Evolutionary conservation across 2,113 vertebrate species (phyloP).

Genomic region (Dipodomys spectabilis): DNA sequence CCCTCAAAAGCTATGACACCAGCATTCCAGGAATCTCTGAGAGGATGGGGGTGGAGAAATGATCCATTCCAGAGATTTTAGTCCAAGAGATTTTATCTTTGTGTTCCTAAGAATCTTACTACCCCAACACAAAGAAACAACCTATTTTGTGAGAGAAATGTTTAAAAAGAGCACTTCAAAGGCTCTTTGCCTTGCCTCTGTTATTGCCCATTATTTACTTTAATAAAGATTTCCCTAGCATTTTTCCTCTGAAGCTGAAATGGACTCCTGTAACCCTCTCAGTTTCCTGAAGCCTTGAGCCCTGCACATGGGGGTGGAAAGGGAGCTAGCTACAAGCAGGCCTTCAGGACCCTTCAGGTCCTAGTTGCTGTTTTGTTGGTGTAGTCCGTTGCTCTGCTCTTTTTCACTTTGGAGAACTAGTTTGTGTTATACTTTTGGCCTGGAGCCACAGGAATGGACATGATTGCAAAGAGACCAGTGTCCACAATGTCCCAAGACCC

Average conservation of each 20-base stretch:
- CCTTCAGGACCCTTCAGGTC: neutral
- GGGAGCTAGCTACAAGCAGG: neutral
- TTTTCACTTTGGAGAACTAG: neutral
- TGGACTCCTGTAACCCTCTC: neutral
- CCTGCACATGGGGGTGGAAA: neutral
- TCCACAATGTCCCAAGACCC: neutral
- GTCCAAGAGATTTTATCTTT: conserved; percentile 34
- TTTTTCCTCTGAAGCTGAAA: neutral
- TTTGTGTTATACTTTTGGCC: neutral
- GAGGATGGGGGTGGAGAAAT: neutral
- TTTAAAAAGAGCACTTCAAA: conserved; percentile 53
- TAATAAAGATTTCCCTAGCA: neutral
- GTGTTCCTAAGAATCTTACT: conserved; percentile 20
- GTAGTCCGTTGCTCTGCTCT: neutral
- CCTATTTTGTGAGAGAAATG: neutral
- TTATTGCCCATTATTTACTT: conserved; percentile 24
- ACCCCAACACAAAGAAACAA: neutral
- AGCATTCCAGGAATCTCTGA: conserved; percentile 36
- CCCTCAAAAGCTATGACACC: neutral
- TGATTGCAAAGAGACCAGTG: neutral
- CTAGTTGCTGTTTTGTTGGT: neutral
- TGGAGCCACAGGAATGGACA: neutral
- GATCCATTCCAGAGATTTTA: conserved; percentile 24
- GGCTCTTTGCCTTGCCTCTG: conserved; percentile 8
- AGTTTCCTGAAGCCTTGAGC: neutral